Conservation (phyloP, 2,797 vertebrate genomes). For the Podarcis lilfordi region DNA sequence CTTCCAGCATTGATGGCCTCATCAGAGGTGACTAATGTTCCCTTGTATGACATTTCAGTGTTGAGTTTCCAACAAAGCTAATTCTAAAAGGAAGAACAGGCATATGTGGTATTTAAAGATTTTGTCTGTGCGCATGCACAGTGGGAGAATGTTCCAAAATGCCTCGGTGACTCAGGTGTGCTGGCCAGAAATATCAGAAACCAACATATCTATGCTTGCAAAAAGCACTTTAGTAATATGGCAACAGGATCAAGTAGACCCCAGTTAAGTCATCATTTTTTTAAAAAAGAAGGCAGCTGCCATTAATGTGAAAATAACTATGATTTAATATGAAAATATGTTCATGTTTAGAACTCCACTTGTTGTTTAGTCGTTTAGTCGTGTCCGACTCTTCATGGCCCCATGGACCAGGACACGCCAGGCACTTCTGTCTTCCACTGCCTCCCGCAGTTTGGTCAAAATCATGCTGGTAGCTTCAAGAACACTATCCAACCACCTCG, state of each 20-base stretch:
- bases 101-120: neutral
- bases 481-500: too few relatives aligned
- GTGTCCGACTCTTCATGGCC: too few relatives aligned
- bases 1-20: neutral
- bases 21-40: neutral
- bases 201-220: neutral
- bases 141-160: neutral
- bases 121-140: neutral
- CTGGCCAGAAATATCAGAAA: neutral
- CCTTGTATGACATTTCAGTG: neutral
- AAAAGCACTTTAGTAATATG: neutral
- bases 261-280: neutral
- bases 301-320: too few relatives aligned
- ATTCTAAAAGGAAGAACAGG: neutral
- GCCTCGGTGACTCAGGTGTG: neutral
- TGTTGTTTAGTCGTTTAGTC: too few relatives aligned
- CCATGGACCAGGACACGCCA: too few relatives aligned
- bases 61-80: neutral
- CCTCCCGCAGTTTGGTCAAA: too few relatives aligned
- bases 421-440: too few relatives aligned
- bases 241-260: neutral
- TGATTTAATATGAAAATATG: too few relatives aligned
- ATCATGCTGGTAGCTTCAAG: too few relatives aligned
- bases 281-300: neutral
- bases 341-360: too few relatives aligned